Conservation (phyloP, 1,140 invertebrate species). For the Hypsibius dujardini region DNA sequence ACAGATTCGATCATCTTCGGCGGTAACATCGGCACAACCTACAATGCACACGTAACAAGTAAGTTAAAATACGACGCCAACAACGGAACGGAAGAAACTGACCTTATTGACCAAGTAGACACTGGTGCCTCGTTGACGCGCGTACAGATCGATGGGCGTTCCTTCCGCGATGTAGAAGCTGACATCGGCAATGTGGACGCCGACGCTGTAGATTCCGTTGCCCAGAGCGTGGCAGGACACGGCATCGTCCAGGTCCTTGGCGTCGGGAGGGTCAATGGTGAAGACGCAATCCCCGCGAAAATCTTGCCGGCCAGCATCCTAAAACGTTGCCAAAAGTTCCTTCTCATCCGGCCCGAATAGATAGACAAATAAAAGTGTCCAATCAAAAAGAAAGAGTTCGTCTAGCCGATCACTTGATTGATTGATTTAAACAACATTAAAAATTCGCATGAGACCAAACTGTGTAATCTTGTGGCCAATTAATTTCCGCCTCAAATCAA, state of each 20-base stretch:
- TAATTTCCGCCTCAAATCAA: too few relatives aligned
- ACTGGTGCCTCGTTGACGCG: slow-evolving; percentile 56
- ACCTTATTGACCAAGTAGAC: slow-evolving; percentile 65
- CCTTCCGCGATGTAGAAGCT: slow-evolving; percentile 55
- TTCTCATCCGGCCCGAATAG: neutral
- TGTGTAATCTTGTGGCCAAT: too few relatives aligned
- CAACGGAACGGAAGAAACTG: too few relatives aligned
- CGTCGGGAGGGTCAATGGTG: slow-evolving; percentile 79
- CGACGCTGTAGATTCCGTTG: slow-evolving; percentile 58
- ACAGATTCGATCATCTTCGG: slow-evolving; percentile 55
- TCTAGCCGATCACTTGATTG: too few relatives aligned
- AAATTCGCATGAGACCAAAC: too few relatives aligned
- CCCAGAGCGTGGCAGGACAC: slow-evolving; percentile 50
- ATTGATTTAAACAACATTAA: too few relatives aligned
- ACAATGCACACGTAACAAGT: too few relatives aligned
- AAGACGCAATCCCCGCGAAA: slow-evolving; percentile 63
- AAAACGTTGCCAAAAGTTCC: too few relatives aligned
- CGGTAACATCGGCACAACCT: slow-evolving; percentile 69
- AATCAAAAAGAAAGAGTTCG: neutral
- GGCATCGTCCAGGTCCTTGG: slow-evolving; percentile 81
- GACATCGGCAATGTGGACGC: slow-evolving; percentile 85
- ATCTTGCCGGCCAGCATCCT: slow-evolving; percentile 43
- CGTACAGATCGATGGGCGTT: slow-evolving; percentile 49
- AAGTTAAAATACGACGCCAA: too few relatives aligned
- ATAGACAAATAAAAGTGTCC: neutral